phyloP scores from a whole-genome alignment of 2,888 invertebrate genomes.

The Mimumesa dahlbomi region DNA sequence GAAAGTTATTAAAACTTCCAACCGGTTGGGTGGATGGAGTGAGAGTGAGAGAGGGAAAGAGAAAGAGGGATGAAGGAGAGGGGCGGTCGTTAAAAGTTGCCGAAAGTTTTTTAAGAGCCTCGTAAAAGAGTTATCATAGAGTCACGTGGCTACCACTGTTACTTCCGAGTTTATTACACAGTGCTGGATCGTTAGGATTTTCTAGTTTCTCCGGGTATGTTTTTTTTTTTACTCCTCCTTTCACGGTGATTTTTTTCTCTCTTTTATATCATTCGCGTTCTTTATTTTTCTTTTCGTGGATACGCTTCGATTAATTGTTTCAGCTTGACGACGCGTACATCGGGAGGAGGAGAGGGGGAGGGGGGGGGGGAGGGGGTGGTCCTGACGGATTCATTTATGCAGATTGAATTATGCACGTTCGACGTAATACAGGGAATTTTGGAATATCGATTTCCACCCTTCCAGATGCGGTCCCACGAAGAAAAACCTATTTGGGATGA shows the following conservation, averaged over 20 bases:
- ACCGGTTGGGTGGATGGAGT: too few species aligned
- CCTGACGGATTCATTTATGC: neutral
- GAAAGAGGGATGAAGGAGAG: too few species aligned
- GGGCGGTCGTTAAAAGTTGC: slow-evolving; percentile 49
- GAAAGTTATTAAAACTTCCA: slow-evolving; percentile 11
- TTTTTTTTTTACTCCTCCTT: neutral
- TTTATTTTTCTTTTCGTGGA: neutral
- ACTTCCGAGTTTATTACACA: too few species aligned
- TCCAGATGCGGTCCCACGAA: slow-evolving; percentile 10
- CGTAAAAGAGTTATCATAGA: slow-evolving; percentile 34
- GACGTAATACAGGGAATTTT: slow-evolving; percentile 1
- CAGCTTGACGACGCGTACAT: too few species aligned
- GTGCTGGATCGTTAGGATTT: too few species aligned
- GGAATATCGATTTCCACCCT: slow-evolving; percentile 1
- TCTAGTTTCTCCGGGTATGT: neutral
- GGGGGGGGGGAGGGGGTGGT: neutral
- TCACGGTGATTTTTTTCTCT: neutral
- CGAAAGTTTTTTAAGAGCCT: slow-evolving; percentile 47
- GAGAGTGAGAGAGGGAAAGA: too few species aligned
- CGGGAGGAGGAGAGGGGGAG: too few species aligned
- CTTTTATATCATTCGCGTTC: neutral
- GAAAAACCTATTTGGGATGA: slow-evolving; percentile 14
- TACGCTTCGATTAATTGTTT: neutral
- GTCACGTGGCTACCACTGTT: slow-evolving; percentile 3
- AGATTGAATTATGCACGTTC: neutral